Evolutionary conservation across 2,797 vertebrate genomes (phyloP), one percentile per base, ranked within the genome.

Genomic region (Sebastes oblongus): DNA sequence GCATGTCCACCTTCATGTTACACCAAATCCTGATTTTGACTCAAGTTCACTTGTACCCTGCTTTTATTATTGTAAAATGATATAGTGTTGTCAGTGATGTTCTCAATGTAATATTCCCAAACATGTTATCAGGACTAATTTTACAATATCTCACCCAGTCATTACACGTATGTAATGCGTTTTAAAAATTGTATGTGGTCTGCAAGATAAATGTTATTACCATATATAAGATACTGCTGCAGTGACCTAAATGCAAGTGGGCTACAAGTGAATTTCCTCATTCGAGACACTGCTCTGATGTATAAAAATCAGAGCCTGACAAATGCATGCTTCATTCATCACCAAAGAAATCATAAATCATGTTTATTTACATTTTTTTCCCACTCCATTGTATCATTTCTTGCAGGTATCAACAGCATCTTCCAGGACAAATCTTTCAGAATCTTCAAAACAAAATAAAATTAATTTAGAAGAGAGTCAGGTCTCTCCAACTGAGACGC

Each of bases 321-420:
- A 83, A 80, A 66, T 78, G 88, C 90, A 92, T 90, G 91, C 60
- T 72, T 86, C 24, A 77, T 82, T 90, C 24, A 80, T 78, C 42
- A 66, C 10, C 32, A 76, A 77, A 72, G 0, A 66, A 85, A 72
- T 66, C 65, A 83, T 18, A 66, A 75, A 55, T 86, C 24, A 66
- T 78, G 62, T 88, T 87, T 73, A 72, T 88, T 88, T 72, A 68
- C 87, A 30, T 76, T 82, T 85, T 88, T 81, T 85, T 24, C 25
- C 84, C 75, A 89, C 66, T 90, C 68, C 91, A 93, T 89, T 91
- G 75, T 89, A 92, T 89, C 80, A 93, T 94, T 90, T 93, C 86
- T 92, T 91, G 52, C 92, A 96, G 95, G 89, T 93, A 58, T 81
- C 93, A 80, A 42, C 89, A 83, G 25, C 88, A 85, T 83, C 92